A percentile compares a stretch with the other conserved stretches of the same genome.
phyloP scores from a whole-genome alignment of 2,888 invertebrate genomes.

The Busseola fusca region DNA sequence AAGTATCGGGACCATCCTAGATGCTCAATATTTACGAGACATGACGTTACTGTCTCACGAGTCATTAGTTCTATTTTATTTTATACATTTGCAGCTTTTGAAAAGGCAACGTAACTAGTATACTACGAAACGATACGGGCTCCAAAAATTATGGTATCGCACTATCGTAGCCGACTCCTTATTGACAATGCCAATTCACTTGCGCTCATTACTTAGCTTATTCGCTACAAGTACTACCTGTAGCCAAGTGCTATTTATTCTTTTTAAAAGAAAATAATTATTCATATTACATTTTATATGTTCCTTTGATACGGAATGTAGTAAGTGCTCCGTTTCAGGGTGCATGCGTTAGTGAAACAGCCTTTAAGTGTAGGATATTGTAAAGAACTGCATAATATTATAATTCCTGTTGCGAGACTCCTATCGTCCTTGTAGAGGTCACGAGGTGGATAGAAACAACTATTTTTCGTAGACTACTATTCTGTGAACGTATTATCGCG shows the following conservation, averaged over 20 bases:
- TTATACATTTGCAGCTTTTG: conserved; percentile 57
- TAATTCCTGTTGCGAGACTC: conserved; percentile 43
- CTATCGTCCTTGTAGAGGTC: conserved; percentile 55
- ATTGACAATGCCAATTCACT: conserved; percentile 29
- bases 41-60: conserved; percentile 49
- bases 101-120: conserved; percentile 47
- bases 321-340: conserved; percentile 35
- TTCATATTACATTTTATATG: conserved; percentile 36
- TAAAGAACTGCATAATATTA: conserved; percentile 46
- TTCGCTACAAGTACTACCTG: conserved; percentile 37
- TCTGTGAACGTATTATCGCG: conserved; percentile 34
- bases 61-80: conserved; percentile 58
- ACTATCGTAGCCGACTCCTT: conserved; percentile 36
- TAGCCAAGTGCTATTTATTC: conserved; percentile 45
- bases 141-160: conserved; percentile 16
- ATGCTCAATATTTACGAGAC: conserved; percentile 57
- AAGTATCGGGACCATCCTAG: conserved; percentile 59
- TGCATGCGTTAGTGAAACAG: conserved; percentile 33
- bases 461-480: conserved; percentile 30
- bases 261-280: conserved; percentile 39
- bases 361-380: conserved; percentile 41
- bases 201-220: conserved; percentile 37
- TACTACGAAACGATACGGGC: conserved; percentile 21
- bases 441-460: conserved; percentile 49
- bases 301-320: conserved; percentile 46